These are phyloP conservation scores for Eleginops maclovinus DNA, from an alignment of 2,113 vertebrate genomes.

Conservation along the genomic window DNA sequence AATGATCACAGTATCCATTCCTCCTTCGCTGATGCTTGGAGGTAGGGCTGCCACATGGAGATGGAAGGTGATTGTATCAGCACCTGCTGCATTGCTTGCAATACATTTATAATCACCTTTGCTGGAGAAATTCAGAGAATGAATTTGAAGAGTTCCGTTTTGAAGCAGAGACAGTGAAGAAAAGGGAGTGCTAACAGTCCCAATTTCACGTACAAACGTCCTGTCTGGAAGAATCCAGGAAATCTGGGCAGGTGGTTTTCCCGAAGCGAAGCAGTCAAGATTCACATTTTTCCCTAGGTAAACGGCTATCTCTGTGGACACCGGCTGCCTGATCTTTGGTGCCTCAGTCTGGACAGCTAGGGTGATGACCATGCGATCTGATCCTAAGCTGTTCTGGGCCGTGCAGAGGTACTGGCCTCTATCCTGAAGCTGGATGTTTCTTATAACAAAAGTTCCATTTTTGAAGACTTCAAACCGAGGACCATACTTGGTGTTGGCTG, in stretches of 20 bases:
- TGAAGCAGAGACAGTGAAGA: constrained; percentile 72
- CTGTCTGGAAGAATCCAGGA: constrained; percentile 87
- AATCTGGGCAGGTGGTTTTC: constrained; percentile 82
- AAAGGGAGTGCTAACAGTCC: constrained; percentile 43
- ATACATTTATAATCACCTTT: constrained; percentile 87
- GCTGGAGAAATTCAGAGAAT: constrained; percentile 79
- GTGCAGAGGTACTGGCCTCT: constrained; percentile 86
- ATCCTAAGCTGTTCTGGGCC: constrained; percentile 81
- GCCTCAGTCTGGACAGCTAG: constrained; percentile 81
- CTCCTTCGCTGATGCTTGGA: constrained; percentile 79
- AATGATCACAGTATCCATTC: constrained; percentile 69
- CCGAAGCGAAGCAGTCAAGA: constrained; percentile 80
- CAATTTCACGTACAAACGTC: constrained; percentile 78
- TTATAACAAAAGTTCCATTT: constrained; percentile 86
- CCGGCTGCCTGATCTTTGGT: constrained; percentile 76
- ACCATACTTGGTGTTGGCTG: constrained; percentile 81
- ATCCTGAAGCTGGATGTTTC: constrained; percentile 84
- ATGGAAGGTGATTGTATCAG: constrained; percentile 83
- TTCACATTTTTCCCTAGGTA: constrained; percentile 76
- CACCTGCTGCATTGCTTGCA: constrained; percentile 85
- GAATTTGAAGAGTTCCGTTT: constrained; percentile 84
- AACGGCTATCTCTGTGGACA: constrained; percentile 69
- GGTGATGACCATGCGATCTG: constrained; percentile 82
- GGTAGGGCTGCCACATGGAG: constrained; percentile 82
- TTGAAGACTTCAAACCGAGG: constrained; percentile 84